Evolutionary conservation across 2,888 invertebrate genomes (phyloP).

Genomic region (Andrena trimmerana): DNA sequence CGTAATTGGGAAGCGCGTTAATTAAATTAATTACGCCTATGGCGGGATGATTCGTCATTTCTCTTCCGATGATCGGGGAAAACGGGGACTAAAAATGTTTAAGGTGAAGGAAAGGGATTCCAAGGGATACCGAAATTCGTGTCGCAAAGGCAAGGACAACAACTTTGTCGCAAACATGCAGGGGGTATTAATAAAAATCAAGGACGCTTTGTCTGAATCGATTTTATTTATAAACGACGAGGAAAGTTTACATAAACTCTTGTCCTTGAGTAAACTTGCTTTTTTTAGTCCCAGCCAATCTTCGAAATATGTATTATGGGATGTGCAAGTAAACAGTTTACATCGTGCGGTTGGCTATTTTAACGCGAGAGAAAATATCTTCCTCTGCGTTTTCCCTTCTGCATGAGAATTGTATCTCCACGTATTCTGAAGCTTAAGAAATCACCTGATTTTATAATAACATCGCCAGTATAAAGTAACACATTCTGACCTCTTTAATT

Average conservation of each 20-base stretch:
- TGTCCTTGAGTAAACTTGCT: conserved; percentile 10
- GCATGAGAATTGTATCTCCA: no score
- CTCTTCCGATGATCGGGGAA: no score
- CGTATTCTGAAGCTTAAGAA: no score
- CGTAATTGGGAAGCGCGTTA: background rate
- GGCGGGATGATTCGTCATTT: no score
- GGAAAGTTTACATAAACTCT: conserved; percentile 7
- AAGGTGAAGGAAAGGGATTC: no score
- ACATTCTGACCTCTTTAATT: no score
- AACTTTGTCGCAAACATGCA: background rate
- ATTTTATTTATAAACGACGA: conserved; percentile 17
- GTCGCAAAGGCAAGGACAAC: background rate
- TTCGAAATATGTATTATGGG: background rate
- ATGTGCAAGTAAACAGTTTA: conserved; percentile 1
- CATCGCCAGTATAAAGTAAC: no score
- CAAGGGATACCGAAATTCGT: no score
- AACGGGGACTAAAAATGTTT: no score
- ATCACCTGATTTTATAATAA: no score
- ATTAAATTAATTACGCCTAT: background rate
- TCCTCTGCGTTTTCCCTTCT: no score
- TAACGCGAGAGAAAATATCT: background rate
- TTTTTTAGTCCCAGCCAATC: conserved; percentile 3
- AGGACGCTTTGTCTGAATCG: conserved; percentile 12
- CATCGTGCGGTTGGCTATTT: background rate
- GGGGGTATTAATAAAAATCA: conserved; percentile 18